phyloP scores from a whole-genome alignment of 23 tunicate species.

The Ascidia mentula region DNA sequence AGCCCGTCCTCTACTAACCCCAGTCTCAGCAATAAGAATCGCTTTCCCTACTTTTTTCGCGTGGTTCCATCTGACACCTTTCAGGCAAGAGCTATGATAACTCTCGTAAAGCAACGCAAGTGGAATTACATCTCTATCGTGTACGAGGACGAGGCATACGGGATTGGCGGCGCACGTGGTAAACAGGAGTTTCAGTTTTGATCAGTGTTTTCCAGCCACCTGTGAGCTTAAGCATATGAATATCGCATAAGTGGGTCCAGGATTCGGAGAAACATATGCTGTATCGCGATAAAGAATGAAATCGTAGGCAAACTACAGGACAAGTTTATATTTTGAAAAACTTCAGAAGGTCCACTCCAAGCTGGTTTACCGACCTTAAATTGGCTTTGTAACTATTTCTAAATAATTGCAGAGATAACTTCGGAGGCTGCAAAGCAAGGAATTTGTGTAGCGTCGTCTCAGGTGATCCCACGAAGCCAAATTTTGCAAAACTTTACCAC shows the following conservation, averaged over 20 bases:
- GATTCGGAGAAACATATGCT: no score
- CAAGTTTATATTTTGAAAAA: no score
- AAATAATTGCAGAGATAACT: conserved; percentile 42
- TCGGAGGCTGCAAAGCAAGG: conserved; percentile 17
- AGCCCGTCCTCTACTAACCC: conserved; percentile 49
- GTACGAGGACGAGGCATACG: conserved; percentile 73
- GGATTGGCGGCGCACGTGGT: conserved; percentile 55
- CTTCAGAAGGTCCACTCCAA: no score
- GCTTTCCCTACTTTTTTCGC: conserved; percentile 79
- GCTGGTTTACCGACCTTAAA: no score
- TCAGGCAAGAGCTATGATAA: conserved; percentile 53
- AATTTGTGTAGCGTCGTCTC: conserved; percentile 37
- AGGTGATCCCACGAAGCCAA: conserved; percentile 25
- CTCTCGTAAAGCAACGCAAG: conserved; percentile 9
- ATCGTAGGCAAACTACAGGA: no score
- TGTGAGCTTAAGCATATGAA: no score
- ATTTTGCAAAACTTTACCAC: conserved; percentile 18
- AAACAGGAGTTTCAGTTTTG: no score
- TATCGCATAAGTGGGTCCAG: no score
- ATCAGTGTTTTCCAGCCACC: no score
- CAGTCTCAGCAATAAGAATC: conserved; percentile 55
- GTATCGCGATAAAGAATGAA: no score
- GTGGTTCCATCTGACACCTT: conserved; percentile 57
- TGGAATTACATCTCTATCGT: conserved; percentile 71
- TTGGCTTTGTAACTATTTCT: no score